These are phyloP conservation scores for Eugnorisma glareosa DNA, from an alignment of 2,888 invertebrate species.

Conservation along the genomic window DNA sequence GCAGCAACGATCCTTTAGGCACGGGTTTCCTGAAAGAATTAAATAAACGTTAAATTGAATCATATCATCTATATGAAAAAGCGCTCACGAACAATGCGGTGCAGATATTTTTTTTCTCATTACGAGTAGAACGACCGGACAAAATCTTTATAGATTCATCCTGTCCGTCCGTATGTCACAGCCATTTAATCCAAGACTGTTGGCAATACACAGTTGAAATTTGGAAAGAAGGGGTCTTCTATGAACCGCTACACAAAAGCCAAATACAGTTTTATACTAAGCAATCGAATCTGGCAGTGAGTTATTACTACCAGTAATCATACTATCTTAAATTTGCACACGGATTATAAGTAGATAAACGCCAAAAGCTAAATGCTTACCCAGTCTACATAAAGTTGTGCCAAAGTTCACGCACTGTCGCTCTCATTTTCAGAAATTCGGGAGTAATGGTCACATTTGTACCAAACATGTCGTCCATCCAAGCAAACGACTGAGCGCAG, in stretches of 20 bases:
- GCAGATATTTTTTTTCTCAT: not conserved
- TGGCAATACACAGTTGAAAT: too few species aligned
- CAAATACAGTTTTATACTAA: too few species aligned
- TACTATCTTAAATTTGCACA: not conserved
- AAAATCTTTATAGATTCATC: not conserved
- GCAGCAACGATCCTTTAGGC: constrained; percentile 62
- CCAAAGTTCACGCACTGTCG: too few species aligned
- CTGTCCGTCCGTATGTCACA: not conserved
- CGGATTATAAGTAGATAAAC: not conserved
- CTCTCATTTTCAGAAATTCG: too few species aligned
- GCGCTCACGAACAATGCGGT: constrained; percentile 31
- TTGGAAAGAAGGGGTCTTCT: not conserved
- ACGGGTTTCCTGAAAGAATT: constrained; percentile 44
- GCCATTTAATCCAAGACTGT: too few species aligned
- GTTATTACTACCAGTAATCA: not conserved
- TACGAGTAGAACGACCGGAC: not conserved
- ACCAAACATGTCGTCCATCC: constrained; percentile 49
- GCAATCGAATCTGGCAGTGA: too few species aligned
- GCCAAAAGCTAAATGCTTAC: too few species aligned
- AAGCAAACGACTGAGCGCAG: constrained; percentile 70
- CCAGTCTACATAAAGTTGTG: not conserved
- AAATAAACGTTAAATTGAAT: not conserved
- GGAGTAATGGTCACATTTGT: too few species aligned
- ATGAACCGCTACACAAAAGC: not conserved
- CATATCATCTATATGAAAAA: not conserved